Conservation (phyloP, 1,140 invertebrate species). For the Aphelenchoides fujianensis region DNA sequence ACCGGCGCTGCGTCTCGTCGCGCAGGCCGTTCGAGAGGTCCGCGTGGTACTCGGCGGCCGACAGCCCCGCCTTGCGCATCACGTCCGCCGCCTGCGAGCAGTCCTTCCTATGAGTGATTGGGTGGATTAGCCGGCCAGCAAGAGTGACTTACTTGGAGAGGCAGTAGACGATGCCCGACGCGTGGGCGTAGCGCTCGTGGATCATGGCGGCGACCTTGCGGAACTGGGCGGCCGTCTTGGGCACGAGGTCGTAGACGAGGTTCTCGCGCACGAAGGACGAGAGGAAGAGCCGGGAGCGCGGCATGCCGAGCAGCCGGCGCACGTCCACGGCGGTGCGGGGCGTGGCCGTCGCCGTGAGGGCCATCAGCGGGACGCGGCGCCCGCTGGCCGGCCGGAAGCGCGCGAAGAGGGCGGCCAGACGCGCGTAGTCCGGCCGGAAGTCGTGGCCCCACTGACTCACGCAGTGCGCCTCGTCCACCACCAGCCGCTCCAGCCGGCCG, state of each 20-base stretch:
- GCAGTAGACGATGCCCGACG: constrained; percentile 89
- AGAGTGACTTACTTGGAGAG: no score
- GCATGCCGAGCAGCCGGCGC: constrained; percentile 30
- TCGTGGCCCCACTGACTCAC: no score
- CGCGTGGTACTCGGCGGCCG: constrained; percentile 71
- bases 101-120: no score
- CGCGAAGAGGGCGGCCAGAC: no score
- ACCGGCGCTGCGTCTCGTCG: no score
- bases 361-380: constrained; percentile 72
- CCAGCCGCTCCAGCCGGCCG: constrained; percentile 65
- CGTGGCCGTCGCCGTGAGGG: constrained; percentile 77
- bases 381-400: constrained; percentile 79
- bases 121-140: constrained; percentile 72
- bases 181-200: constrained; percentile 68
- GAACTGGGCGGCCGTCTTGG: no score
- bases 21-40: constrained; percentile 71
- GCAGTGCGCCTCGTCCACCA: no score
- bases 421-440: no score
- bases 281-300: constrained; percentile 64
- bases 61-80: constrained; percentile 67
- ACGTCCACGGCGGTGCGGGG: constrained; percentile 71
- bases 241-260: no score
- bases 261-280: constrained; percentile 82
- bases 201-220: no score
- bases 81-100: constrained; percentile 69